Conservation (phyloP, 1,140 invertebrate genomes). For the Geopemphigus sp. region DNA sequence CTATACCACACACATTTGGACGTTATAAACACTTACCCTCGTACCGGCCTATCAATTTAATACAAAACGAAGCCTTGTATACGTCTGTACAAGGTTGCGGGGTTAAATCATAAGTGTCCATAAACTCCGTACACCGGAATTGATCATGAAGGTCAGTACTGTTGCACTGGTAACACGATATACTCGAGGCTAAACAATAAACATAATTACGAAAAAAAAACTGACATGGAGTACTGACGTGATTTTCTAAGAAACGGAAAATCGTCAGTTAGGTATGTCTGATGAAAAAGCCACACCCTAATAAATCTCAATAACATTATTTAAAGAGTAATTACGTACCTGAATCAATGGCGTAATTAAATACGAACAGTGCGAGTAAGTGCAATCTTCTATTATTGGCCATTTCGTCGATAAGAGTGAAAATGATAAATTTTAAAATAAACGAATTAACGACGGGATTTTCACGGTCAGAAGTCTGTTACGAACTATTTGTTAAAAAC, state of each 20-base stretch:
- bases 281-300: constrained; percentile 3
- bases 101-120: constrained; percentile 65
- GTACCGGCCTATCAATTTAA: constrained; percentile 90
- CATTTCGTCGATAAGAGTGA: too few species aligned
- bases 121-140: constrained; percentile 84
- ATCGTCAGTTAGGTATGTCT: not conserved
- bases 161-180: constrained; percentile 86
- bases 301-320: not conserved
- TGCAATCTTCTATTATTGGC: too few species aligned
- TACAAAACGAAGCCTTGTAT: constrained; percentile 81
- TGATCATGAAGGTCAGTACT: constrained; percentile 74
- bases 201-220: too few species aligned
- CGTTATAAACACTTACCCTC: constrained; percentile 67
- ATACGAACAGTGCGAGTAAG: not conserved
- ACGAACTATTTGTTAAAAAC: too few species aligned
- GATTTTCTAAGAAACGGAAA: not conserved
- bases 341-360: not conserved
- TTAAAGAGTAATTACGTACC: too few species aligned
- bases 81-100: constrained; percentile 74
- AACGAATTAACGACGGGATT: too few species aligned
- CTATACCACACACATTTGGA: too few species aligned
- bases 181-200: constrained; percentile 61
- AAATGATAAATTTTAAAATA: too few species aligned
- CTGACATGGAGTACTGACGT: too few species aligned
- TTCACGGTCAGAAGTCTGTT: too few species aligned